Percentiles rank a stretch among this genome's conserved stretches.
phyloP scores from a whole-genome alignment of 2,113 vertebrate species.

The Xenopus borealis region DNA sequence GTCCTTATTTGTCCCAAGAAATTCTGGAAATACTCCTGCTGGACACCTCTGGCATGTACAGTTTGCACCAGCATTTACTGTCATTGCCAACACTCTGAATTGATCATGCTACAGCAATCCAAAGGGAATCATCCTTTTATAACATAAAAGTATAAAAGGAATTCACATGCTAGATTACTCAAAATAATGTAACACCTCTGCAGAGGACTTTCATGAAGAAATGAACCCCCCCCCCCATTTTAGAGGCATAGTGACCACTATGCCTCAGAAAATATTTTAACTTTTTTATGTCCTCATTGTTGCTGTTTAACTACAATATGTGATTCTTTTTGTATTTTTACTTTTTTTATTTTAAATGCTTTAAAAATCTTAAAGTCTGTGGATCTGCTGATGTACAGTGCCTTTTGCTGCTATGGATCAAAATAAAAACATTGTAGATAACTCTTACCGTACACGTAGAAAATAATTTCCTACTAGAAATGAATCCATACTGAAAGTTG shows the following conservation, averaged over 20 bases:
- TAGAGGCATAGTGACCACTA: conserved; percentile 70
- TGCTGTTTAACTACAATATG: conserved; percentile 79
- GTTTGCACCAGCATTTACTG: conserved; percentile 1
- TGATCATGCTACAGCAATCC: neutral
- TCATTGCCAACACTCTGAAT: too few species aligned
- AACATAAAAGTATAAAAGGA: conserved; percentile 1
- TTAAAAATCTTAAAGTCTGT: conserved; percentile 77
- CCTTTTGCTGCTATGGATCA: conserved; percentile 87
- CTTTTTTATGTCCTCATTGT: conserved; percentile 72
- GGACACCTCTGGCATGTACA: conserved; percentile 12
- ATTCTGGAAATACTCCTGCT: conserved; percentile 18
- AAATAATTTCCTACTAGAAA: conserved; percentile 83
- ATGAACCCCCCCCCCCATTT: conserved; percentile 58
- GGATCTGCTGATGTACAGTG: conserved; percentile 88
- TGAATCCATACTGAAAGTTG: conserved; percentile 79
- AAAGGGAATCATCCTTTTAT: conserved; percentile 23
- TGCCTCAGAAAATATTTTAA: conserved; percentile 73
- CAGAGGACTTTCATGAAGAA: conserved; percentile 63
- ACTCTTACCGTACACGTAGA: conserved; percentile 81
- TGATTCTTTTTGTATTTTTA: conserved; percentile 68
- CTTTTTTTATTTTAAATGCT: conserved; percentile 65
- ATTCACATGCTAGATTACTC: neutral
- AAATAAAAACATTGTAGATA: conserved; percentile 83
- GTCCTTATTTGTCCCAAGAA: conserved; percentile 8
- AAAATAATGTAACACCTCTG: conserved; percentile 63